Conservation (phyloP, 2,888 invertebrate genomes). For the Sphinx pinastri region DNA sequence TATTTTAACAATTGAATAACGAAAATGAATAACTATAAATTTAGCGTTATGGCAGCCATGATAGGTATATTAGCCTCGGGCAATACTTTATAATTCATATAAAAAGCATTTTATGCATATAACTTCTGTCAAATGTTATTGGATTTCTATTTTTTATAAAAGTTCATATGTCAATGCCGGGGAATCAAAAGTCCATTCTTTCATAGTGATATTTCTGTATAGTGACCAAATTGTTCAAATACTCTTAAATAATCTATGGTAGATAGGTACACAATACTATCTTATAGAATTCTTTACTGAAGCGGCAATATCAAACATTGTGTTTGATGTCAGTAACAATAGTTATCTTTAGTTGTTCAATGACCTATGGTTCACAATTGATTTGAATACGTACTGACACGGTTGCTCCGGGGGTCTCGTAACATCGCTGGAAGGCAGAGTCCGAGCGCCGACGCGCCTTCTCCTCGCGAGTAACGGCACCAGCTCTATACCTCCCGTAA, state of each 20-base stretch:
- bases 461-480: conserved; percentile 89
- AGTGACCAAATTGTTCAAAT: neutral
- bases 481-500: conserved; percentile 89
- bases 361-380: conserved; percentile 15
- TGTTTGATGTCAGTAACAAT: conserved; percentile 7
- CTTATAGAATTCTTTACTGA: neutral
- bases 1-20: too few relatives aligned
- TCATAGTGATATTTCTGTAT: too few relatives aligned
- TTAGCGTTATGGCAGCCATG: neutral
- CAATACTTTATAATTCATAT: conserved; percentile 32
- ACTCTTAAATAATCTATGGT: neutral
- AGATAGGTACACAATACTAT: neutral
- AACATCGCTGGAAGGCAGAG: conserved; percentile 76
- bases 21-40: too few relatives aligned
- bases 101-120: neutral
- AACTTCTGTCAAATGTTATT: neutral
- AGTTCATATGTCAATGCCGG: neutral
- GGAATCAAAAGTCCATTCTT: neutral
- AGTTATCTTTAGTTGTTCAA: neutral
- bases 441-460: conserved; percentile 79
- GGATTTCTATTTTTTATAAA: conserved; percentile 12
- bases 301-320: neutral
- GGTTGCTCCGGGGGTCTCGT: conserved; percentile 72
- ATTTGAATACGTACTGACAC: conserved; percentile 67
- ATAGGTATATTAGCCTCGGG: conserved; percentile 35